phyloP scores from a whole-genome alignment of 2,113 vertebrate species.

The Gallinago media region DNA sequence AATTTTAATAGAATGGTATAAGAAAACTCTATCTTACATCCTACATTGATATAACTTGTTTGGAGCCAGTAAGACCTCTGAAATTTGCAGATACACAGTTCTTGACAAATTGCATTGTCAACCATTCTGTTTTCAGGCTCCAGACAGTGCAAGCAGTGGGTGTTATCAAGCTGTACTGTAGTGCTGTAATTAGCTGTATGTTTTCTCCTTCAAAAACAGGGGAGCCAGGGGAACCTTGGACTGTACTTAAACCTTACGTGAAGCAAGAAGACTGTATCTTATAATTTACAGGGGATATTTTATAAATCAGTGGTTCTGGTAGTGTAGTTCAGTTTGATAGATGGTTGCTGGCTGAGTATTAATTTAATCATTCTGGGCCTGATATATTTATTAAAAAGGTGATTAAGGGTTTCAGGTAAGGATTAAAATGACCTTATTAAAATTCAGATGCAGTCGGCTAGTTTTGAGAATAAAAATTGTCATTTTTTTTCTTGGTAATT shows the following conservation, averaged over 20 bases:
- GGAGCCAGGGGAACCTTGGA: not conserved
- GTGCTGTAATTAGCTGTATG: not conserved
- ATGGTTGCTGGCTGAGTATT: not conserved
- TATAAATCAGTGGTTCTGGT: not conserved
- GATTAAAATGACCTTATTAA: not conserved
- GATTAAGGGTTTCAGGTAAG: not conserved
- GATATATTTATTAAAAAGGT: not conserved
- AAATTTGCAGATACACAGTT: not conserved
- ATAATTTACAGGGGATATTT: not conserved
- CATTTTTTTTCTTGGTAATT: not conserved
- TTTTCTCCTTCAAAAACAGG: not conserved
- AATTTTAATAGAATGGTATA: not conserved
- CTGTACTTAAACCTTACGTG: not conserved
- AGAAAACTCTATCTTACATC: not conserved
- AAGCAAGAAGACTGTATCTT: not conserved
- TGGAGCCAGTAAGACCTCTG: not conserved
- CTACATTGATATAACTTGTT: not conserved
- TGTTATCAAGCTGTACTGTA: not conserved
- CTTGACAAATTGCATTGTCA: not conserved
- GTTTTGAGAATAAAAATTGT: not conserved
- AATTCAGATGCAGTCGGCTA: not conserved
- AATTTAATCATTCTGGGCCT: not conserved
- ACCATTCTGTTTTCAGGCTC: not conserved
- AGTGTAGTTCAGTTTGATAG: not conserved
- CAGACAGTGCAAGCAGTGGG: not conserved